These are phyloP conservation scores for Tholera decimalis DNA, from an alignment of 2,888 invertebrate species.

Conservation along the genomic window DNA sequence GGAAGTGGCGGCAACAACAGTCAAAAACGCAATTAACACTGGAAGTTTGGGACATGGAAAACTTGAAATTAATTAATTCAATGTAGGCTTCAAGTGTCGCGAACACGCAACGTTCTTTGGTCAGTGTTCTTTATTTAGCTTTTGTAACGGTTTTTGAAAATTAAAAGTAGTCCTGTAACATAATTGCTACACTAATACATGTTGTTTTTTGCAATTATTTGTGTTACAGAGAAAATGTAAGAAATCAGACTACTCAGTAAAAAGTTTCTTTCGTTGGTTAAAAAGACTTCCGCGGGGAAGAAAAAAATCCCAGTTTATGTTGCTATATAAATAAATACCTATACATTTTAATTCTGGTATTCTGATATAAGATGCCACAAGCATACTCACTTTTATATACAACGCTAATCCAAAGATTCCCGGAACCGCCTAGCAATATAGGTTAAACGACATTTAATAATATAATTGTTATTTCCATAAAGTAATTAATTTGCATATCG, in stretches of 20 bases:
- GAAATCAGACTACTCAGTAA: no score
- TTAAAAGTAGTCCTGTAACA: neutral
- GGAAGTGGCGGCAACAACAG: conserved; percentile 68
- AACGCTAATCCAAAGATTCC: conserved; percentile 40
- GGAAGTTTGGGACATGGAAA: conserved; percentile 77
- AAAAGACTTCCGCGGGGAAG: no score
- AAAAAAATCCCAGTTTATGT: no score
- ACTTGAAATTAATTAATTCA: conserved; percentile 83
- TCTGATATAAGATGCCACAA: no score
- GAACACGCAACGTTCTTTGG: conserved; percentile 75
- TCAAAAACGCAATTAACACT: conserved; percentile 82
- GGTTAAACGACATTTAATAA: conserved; percentile 59
- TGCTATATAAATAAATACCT: no score
- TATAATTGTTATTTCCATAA: conserved; percentile 58
- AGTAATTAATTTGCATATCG: conserved; percentile 60
- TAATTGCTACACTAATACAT: no score
- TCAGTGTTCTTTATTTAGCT: conserved; percentile 25
- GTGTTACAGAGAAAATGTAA: no score
- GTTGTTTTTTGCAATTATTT: no score
- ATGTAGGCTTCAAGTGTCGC: conserved; percentile 77
- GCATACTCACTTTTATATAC: no score
- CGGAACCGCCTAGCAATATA: conserved; percentile 42
- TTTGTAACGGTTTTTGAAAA: neutral
- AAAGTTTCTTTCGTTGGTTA: no score
- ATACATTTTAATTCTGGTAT: no score